Evolutionary conservation across 2,888 invertebrate species (phyloP).

Genomic region (Malthinus seriepunctatus): DNA sequence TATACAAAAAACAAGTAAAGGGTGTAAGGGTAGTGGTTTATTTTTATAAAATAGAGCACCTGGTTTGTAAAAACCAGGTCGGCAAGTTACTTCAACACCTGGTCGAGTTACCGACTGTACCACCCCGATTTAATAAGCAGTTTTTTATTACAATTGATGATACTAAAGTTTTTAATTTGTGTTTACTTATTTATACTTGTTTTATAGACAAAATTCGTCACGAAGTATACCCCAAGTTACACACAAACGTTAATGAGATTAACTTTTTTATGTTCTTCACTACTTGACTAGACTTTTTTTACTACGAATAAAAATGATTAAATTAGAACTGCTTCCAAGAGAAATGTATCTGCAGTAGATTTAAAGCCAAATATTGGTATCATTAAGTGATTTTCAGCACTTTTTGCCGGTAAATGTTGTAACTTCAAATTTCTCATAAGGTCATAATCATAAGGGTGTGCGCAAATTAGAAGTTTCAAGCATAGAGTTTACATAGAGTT

Average conservation of each 20-base stretch:
- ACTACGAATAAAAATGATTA: no score
- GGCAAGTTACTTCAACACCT: constrained; percentile 50
- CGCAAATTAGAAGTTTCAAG: no score
- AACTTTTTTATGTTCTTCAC: no score
- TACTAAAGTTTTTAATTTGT: constrained; percentile 27
- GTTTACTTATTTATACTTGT: constrained; percentile 33
- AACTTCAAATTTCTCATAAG: no score
- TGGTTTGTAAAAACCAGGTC: constrained; percentile 51
- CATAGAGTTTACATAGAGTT: no score
- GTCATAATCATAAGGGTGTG: no score
- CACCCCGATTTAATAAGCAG: constrained; percentile 35
- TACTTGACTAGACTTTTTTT: no score
- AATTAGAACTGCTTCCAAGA: no score
- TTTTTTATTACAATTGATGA: constrained; percentile 35
- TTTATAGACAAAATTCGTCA: constrained; percentile 28
- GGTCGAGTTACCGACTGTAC: constrained; percentile 35
- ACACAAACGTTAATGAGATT: neutral
- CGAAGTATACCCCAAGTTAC: neutral
- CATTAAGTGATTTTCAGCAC: no score
- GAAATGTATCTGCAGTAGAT: no score
- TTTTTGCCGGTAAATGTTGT: no score
- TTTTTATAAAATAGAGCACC: constrained; percentile 51
- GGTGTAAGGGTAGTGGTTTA: constrained; percentile 45
- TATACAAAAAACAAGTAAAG: constrained; percentile 42
- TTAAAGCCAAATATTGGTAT: no score